phyloP scores from a whole-genome alignment of 2,888 invertebrate species.

The Petrolisthes cinctipes region DNA sequence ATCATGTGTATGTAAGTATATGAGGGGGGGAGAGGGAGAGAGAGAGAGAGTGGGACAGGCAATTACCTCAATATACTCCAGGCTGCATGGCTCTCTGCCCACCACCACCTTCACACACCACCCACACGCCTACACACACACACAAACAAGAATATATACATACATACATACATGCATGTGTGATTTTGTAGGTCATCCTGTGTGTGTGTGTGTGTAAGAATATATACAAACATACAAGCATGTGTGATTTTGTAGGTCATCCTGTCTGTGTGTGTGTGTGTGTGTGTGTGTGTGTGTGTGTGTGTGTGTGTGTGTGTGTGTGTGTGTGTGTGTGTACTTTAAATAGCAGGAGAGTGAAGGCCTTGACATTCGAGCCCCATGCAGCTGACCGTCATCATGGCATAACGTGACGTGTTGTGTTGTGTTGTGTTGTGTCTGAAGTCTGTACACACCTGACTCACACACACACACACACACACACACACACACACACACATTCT shows the following conservation, averaged over 20 bases:
- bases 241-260: too few species aligned
- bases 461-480: constrained; percentile 17
- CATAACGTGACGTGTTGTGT: constrained; percentile 1
- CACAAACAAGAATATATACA: not conserved
- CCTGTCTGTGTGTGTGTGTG: too few species aligned
- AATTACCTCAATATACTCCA: not conserved
- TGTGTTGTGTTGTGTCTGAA: not conserved
- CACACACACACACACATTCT: not conserved
- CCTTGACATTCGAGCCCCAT: too few species aligned
- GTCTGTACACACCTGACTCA: not conserved
- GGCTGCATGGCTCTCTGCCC: not conserved
- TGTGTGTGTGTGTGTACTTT: too few species aligned
- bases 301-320: too few species aligned
- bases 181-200: too few species aligned
- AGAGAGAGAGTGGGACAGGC: not conserved
- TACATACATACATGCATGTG: too few species aligned
- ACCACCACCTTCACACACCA: not conserved
- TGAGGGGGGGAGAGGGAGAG: not conserved
- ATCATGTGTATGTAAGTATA: not conserved
- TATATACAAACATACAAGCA: too few species aligned
- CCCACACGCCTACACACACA: not conserved
- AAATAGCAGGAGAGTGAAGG: too few species aligned
- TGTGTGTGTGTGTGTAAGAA: too few species aligned
- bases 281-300: too few species aligned
- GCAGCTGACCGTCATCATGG: not conserved